Base-by-base conservation (phyloP, 2,888 invertebrate species). In the Agonopterix arenella region DNA sequence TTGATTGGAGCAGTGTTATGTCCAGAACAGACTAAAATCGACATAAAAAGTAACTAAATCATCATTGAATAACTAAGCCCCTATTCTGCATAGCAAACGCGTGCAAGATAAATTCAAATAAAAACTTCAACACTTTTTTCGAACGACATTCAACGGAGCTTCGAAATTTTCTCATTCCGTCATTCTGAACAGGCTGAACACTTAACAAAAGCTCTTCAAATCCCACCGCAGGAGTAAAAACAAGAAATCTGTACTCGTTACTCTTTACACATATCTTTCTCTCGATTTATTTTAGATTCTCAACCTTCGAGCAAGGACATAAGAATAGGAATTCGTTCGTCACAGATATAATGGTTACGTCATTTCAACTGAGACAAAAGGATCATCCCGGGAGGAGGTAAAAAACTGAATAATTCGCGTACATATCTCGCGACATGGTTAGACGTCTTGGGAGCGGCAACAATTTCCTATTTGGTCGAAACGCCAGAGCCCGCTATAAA, bases 331-430 rank as follows among this genome's bases (percentile, higher is more conserved):
- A 40, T n/a, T 40, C 40, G 11, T 40, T 11, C 13, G 11, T 43
- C 43, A 13, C 1, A 10, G 8, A 2, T 4, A 18, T 10, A 13
- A 52, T 46, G 65, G 65, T 69, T 77, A 64, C 61, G 70, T 61
- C 64, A 56, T 66, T 69, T 67, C 53, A 59, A 57, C 58, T 56
- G 58, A 62, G 60, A 61, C 56, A 56, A 59, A 58, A 57, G 66
- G 72, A 77, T 67, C 73, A 74, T 72, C 73, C 66, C 64, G 63
- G 70, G 70, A 75, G 73, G 75, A 73, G 76, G 75, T 77, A 81
- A 83, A 44, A 80, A 84, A 79, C 76, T 74, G 79, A 79, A 83
- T 82, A 80, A 82, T 83, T 84, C 78, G 68, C 72, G 67, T 72
- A 75, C 73, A 78, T 73, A 76, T 81, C 75, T 76, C 67, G 70